Base-by-base conservation (phyloP, 1,140 invertebrate species). In the Bombus polaris region DNA sequence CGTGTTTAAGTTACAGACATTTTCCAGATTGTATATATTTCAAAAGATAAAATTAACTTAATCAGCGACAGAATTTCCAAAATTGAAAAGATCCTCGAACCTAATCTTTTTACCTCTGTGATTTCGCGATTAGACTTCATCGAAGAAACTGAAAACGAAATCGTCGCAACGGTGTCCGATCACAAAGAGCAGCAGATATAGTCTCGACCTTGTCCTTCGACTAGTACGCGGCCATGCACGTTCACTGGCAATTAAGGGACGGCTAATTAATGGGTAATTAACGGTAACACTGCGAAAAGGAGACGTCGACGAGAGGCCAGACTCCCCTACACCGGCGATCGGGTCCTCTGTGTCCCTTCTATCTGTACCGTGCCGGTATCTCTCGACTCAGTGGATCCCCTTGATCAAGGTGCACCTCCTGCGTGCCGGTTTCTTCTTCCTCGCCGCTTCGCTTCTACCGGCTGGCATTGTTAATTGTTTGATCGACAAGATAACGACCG, bases 391-490 rank as follows among this genome's bases (percentile, higher is more conserved):
- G 37, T 32, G 81, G 79, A 90, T 89, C 82, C 65, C 84, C 79
- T 80, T 82, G 88, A 89, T 89, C 88, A 79, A 88, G 87, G 74
- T 83, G 83, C 83, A 82, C 75, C 88, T 86, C 70, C 65, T 86
- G 75, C 79, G 74, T 76, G 79, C 80, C 74, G 68, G 62, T 85
- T 66, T 39, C 77, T 91, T 91, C 91, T 92, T 90, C 88, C 90
- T 89, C 86, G 72, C 71, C 71, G 73, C 81, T 79, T 81, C 83
- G 71, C 70, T 81, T 87, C 88, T 85, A 81, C 91, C 86, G 91
- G 89, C 87, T 91, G 93, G 93, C 93, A 94, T 95, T 95, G 94
- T 95, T 95, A 95, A 95, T 95, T 94, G 94, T 95, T 95, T 95
- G 94, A 95, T 95, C 94, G 94, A 95, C 94, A 95, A 95, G 94